Conservation (phyloP, 1,140 invertebrate species). For the Stratiolaelaps scimitus region DNA sequence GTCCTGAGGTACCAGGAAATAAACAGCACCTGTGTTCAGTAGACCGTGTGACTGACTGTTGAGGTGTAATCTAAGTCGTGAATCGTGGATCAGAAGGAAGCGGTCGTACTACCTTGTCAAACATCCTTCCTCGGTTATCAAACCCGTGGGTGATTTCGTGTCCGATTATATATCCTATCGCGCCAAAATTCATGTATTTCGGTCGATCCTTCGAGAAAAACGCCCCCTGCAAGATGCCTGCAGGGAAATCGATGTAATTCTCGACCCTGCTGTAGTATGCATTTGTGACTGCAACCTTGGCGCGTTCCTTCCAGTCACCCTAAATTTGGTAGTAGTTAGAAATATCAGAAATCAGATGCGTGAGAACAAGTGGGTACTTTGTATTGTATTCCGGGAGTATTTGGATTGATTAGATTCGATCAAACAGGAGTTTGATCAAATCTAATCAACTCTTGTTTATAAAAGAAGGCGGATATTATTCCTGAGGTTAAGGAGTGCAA, state of each 20-base stretch:
- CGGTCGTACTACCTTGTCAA: constrained; percentile 33
- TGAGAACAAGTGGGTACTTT: not conserved
- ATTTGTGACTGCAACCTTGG: constrained; percentile 62
- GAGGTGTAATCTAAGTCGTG: not conserved
- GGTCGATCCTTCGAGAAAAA: constrained; percentile 72
- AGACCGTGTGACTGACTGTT: too few species aligned
- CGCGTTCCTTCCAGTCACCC: constrained; percentile 55
- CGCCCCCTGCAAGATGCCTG: constrained; percentile 73
- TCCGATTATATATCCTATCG: constrained; percentile 79
- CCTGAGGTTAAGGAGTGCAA: too few species aligned
- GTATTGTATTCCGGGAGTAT: too few species aligned
- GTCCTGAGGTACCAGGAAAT: too few species aligned
- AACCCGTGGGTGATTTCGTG: constrained; percentile 89
- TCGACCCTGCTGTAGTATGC: constrained; percentile 68
- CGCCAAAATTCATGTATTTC: constrained; percentile 74
- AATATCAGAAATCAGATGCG: too few species aligned
- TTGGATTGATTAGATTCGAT: too few species aligned
- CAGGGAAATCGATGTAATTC: constrained; percentile 76
- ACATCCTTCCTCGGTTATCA: constrained; percentile 56
- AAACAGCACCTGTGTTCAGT: too few species aligned
- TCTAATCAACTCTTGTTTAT: too few species aligned
- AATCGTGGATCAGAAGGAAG: not conserved
- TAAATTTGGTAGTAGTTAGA: constrained; percentile 9
- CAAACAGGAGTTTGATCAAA: too few species aligned
- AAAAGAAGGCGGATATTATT: too few species aligned